These are phyloP conservation scores for Thryonomys swinderianus DNA, from an alignment of 2,113 vertebrate genomes.

Conservation along the genomic window DNA sequence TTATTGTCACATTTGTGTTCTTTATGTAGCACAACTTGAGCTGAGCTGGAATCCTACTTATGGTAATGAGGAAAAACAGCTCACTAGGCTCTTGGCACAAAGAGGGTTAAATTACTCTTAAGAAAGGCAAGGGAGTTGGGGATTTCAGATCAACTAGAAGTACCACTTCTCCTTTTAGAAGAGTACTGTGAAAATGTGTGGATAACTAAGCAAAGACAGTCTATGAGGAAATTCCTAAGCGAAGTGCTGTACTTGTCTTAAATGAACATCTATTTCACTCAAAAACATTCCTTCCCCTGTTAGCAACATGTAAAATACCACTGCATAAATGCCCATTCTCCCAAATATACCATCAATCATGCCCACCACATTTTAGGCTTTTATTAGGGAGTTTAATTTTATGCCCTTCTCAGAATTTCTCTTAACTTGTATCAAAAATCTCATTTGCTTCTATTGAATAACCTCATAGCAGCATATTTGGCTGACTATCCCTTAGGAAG, in stretches of 20 bases:
- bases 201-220: background rate
- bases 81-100: background rate
- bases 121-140: background rate
- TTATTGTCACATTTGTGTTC: background rate
- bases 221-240: background rate
- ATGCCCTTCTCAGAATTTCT: background rate
- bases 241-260: background rate
- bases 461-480: background rate
- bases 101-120: background rate
- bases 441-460: background rate
- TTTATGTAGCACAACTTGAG: background rate
- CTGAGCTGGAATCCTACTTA: background rate
- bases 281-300: background rate
- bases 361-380: background rate
- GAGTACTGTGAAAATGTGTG: background rate
- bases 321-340: background rate
- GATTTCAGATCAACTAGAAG: background rate
- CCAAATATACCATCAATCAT: background rate
- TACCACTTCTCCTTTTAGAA: background rate
- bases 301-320: background rate
- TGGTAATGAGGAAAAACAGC: background rate
- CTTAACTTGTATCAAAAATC: background rate
- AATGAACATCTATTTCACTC: constrained; percentile 7
- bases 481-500: background rate
- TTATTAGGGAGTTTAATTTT: background rate